These are phyloP conservation scores for Sigmodon hispidus DNA, from an alignment of 2,113 vertebrate genomes.

Conservation along the genomic window DNA sequence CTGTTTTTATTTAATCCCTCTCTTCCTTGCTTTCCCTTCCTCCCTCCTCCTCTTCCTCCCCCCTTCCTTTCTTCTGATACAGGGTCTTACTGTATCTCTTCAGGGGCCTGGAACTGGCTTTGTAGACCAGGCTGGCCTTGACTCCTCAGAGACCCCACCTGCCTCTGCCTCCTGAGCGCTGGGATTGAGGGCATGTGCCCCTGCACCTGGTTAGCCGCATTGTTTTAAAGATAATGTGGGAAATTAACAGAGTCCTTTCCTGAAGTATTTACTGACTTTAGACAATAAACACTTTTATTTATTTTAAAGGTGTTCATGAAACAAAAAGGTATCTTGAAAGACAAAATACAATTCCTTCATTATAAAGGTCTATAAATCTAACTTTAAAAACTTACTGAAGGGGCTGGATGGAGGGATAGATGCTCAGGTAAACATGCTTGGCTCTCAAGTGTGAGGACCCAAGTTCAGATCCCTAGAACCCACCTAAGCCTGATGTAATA, in stretches of 20 bases:
- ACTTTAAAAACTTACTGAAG: not conserved
- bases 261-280: constrained; percentile 32
- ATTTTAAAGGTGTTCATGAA: not conserved
- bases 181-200: not conserved
- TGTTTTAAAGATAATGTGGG: not conserved
- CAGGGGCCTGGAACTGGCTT: not conserved
- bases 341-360: not conserved
- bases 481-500: not conserved
- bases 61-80: not conserved
- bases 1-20: not conserved
- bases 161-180: not conserved
- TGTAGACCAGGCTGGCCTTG: not conserved
- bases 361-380: constrained; percentile 10
- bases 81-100: not conserved
- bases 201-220: not conserved
- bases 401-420: not conserved
- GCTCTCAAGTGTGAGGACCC: not conserved
- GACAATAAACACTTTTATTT: not conserved
- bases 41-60: not conserved
- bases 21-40: not conserved
- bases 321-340: constrained; percentile 16
- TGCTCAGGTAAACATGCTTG: not conserved
- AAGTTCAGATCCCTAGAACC: not conserved
- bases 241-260: constrained; percentile 13
- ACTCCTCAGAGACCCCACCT: not conserved